Evolutionary conservation across 1,140 invertebrate genomes (phyloP).

Genomic region (Meloidogyne hapla): DNA sequence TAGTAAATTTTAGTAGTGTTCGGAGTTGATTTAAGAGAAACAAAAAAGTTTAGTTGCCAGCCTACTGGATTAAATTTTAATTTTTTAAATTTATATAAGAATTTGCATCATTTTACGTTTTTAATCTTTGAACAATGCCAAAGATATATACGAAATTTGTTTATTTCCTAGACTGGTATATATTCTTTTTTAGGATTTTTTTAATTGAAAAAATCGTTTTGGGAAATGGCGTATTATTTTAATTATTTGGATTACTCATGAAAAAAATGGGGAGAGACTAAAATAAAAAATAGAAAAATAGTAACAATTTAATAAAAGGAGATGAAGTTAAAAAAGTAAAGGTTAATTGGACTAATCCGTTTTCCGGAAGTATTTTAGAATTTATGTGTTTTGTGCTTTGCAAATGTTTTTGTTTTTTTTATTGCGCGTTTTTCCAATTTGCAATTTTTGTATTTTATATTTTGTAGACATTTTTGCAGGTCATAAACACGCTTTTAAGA

Average conservation of each 20-base stretch:
- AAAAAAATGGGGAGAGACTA: neutral
- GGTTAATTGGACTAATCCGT: too few relatives aligned
- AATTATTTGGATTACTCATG: neutral
- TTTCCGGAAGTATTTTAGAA: too few relatives aligned
- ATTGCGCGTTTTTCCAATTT: too few relatives aligned
- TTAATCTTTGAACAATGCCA: neutral
- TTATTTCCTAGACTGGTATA: neutral
- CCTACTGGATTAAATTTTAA: too few relatives aligned
- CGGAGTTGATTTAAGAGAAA: too few relatives aligned
- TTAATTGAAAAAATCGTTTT: neutral
- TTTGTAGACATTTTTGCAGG: neutral
- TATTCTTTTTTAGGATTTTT: neutral
- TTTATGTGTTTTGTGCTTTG: too few relatives aligned
- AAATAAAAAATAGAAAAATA: too few relatives aligned
- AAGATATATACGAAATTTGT: slow-evolving; percentile 1
- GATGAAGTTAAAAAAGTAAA: too few relatives aligned
- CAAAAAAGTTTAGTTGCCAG: too few relatives aligned
- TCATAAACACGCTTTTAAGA: neutral
- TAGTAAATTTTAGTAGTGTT: too few relatives aligned
- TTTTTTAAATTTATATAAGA: too few relatives aligned
- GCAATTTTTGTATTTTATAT: neutral
- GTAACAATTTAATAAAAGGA: neutral
- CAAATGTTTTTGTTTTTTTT: too few relatives aligned
- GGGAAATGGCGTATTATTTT: slow-evolving; percentile 6
- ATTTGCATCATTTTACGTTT: neutral